A percentile compares a stretch with the other conserved stretches of the same genome.
Evolutionary conservation across 2,113 vertebrate genomes (phyloP).

Genomic region (Vidua macroura): DNA sequence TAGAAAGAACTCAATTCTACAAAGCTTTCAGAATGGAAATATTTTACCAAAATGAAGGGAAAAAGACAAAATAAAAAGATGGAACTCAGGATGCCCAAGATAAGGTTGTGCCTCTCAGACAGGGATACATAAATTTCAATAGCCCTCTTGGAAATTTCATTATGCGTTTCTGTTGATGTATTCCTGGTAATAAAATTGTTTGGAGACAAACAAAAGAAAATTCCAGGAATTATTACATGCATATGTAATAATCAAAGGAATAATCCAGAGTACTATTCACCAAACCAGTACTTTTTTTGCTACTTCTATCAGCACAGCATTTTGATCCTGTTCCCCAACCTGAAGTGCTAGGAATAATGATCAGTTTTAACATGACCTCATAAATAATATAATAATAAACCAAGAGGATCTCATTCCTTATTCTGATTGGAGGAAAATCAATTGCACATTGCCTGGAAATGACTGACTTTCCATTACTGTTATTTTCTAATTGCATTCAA

Average conservation of each 20-base stretch:
- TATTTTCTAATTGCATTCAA: constrained; percentile 75
- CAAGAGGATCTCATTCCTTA: constrained; percentile 74
- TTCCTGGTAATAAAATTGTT: constrained; percentile 11
- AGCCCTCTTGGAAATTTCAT: not conserved
- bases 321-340: constrained; percentile 56
- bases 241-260: constrained; percentile 39
- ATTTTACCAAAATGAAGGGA: not conserved
- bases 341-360: constrained; percentile 74
- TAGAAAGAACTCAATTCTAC: not conserved
- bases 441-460: constrained; percentile 79
- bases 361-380: constrained; percentile 75
- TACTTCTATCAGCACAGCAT: not conserved
- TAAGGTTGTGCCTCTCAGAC: not conserved
- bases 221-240: constrained; percentile 18
- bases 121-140: not conserved
- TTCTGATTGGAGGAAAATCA: constrained; percentile 83
- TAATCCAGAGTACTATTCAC: constrained; percentile 13
- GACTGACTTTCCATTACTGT: constrained; percentile 77
- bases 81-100: not conserved
- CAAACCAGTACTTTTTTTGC: constrained; percentile 7
- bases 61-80: not conserved
- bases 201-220: constrained; percentile 21
- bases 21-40: not conserved
- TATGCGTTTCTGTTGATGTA: not conserved
- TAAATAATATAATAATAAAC: constrained; percentile 80